phyloP scores from a whole-genome alignment of 2,888 invertebrate species.

The Cotesia congregata region DNA sequence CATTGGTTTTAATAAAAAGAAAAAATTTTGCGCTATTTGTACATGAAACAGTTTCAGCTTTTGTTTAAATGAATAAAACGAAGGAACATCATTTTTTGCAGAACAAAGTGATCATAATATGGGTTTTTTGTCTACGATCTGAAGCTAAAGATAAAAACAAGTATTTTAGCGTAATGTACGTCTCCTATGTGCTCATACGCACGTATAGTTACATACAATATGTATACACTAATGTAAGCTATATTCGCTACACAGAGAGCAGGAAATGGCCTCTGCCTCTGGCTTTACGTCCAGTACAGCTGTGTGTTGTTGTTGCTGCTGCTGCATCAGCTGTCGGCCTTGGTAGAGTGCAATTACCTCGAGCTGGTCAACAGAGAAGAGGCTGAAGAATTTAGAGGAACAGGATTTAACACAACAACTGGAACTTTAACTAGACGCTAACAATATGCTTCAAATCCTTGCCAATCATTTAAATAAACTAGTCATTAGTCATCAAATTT shows the following conservation, averaged over 20 bases:
- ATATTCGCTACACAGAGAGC: conserved; percentile 38
- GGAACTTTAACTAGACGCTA: background rate
- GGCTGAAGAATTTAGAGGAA: conserved; percentile 37
- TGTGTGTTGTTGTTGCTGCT: conserved; percentile 55
- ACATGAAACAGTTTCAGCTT: too few relatives aligned
- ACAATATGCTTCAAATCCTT: background rate
- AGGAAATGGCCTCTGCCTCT: conserved; percentile 46
- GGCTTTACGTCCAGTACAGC: conserved; percentile 44
- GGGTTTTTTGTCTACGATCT: background rate
- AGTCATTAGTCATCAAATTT: background rate
- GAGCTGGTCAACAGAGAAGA: conserved; percentile 55
- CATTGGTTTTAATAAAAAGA: too few relatives aligned
- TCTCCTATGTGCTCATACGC: conserved; percentile 35
- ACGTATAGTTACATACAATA: background rate
- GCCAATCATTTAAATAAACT: background rate
- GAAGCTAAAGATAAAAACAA: background rate
- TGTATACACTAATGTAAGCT: background rate
- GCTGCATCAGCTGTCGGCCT: conserved; percentile 70
- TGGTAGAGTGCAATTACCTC: conserved; percentile 70
- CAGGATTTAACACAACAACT: conserved; percentile 29
- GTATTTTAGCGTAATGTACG: conserved; percentile 17
- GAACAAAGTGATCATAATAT: background rate
- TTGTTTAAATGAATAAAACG: too few relatives aligned
- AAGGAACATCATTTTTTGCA: background rate
- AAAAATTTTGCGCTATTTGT: too few relatives aligned